Conservation (phyloP, 2,888 invertebrate genomes). For the Caenorhabditis becei region DNA sequence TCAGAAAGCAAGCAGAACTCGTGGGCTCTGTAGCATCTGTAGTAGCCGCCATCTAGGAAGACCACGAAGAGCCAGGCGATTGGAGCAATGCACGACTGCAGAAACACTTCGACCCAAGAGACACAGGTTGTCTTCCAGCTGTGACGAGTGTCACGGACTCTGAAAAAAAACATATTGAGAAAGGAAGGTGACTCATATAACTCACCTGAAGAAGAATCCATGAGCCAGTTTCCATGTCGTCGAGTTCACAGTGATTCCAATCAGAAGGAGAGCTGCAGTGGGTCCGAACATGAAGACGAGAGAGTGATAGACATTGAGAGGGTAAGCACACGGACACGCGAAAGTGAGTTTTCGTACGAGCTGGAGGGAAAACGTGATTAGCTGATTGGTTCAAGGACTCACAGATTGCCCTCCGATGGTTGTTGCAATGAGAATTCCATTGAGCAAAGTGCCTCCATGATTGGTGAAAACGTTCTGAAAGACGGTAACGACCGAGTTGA, state of each 20-base stretch:
- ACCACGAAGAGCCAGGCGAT: constrained; percentile 78
- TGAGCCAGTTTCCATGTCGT: constrained; percentile 78
- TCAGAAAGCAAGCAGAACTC: constrained; percentile 68
- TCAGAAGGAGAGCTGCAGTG: constrained; percentile 60
- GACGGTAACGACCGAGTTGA: constrained; percentile 70
- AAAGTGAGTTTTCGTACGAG: constrained; percentile 75
- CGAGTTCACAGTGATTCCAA: constrained; percentile 73
- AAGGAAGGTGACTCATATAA: background rate
- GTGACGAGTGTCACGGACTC: constrained; percentile 70
- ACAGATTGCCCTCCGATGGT: constrained; percentile 79
- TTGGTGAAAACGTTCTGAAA: constrained; percentile 75
- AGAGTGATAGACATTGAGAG: constrained; percentile 75
- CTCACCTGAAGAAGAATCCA: constrained; percentile 74
- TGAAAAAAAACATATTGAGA: constrained; percentile 49
- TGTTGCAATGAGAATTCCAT: constrained; percentile 77
- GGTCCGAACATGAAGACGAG: constrained; percentile 74
- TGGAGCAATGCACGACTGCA: constrained; percentile 74
- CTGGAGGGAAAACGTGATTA: constrained; percentile 52
- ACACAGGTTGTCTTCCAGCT: constrained; percentile 70
- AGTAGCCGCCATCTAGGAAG: constrained; percentile 77
- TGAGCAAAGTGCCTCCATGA: constrained; percentile 75
- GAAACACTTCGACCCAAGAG: constrained; percentile 74
- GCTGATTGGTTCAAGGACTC: constrained; percentile 18
- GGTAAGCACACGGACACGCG: constrained; percentile 77
- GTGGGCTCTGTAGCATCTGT: constrained; percentile 71